phyloP scores from a whole-genome alignment of 2,888 invertebrate species.

The Acanthacorydalis orientalis region DNA sequence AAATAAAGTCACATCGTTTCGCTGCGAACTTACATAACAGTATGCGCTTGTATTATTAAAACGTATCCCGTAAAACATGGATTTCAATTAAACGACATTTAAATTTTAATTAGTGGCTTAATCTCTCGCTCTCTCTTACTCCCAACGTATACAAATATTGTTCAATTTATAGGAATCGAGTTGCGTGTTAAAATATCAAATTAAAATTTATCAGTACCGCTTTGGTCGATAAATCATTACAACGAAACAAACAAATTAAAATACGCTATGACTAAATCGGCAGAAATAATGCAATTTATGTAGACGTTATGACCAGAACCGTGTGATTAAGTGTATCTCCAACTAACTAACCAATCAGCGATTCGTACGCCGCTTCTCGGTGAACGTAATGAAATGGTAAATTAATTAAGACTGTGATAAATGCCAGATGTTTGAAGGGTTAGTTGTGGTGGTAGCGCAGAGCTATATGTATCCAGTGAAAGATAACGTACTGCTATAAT shows the following conservation, averaged over 20 bases:
- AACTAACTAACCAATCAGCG: conserved; percentile 6
- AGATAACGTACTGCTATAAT: neutral
- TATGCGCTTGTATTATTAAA: no score
- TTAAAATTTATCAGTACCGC: conserved; percentile 5
- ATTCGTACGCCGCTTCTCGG: conserved; percentile 4
- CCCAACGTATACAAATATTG: no score
- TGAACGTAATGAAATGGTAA: neutral
- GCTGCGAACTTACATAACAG: no score
- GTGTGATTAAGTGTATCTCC: conserved; percentile 6
- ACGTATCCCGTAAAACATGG: no score
- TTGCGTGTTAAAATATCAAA: conserved; percentile 9
- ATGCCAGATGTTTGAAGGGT: no score
- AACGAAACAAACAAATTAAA: neutral
- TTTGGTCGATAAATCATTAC: neutral
- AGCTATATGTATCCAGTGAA: conserved; percentile 1
- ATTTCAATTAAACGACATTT: no score
- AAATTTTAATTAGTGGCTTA: no score
- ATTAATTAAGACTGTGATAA: no score
- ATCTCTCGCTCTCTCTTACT: no score
- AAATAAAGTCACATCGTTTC: no score
- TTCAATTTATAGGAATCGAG: no score
- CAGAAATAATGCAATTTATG: conserved; percentile 4
- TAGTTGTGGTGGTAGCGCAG: no score
- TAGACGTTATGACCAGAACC: conserved; percentile 3
- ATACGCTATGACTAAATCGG: neutral